Conservation (phyloP, 2,113 vertebrate genomes). For the Piaya cayana region DNA sequence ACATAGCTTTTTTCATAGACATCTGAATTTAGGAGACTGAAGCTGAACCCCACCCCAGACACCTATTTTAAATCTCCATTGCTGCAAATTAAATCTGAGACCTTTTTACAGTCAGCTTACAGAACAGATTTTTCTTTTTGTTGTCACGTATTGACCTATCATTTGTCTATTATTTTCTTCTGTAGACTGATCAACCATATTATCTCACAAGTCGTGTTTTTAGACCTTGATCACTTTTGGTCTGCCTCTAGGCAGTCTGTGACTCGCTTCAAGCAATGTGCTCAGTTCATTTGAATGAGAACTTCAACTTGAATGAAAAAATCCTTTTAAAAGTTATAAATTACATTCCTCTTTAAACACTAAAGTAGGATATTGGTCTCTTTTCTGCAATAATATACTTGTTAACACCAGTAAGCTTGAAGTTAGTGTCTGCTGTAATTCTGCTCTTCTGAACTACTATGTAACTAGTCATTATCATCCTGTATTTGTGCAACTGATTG, state of each 20-base stretch:
- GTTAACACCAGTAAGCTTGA: not conserved
- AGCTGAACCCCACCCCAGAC: not conserved
- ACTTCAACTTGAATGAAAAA: not conserved
- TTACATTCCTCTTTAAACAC: not conserved
- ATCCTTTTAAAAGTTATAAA: not conserved
- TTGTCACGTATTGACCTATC: not conserved
- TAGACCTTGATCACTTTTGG: not conserved
- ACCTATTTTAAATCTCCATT: not conserved
- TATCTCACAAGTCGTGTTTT: not conserved
- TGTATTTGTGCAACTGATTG: not conserved
- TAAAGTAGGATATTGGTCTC: not conserved
- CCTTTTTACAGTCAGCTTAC: not conserved
- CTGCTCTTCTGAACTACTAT: not conserved
- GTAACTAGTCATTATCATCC: not conserved
- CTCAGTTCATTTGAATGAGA: not conserved
- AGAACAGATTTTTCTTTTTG: not conserved
- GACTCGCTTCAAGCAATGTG: not conserved
- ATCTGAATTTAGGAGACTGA: not conserved
- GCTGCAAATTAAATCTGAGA: not conserved
- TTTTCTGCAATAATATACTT: not conserved
- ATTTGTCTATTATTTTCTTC: not conserved
- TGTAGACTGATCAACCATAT: not conserved
- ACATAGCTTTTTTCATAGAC: not conserved
- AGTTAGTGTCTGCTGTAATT: not conserved
- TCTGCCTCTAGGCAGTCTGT: not conserved